These are phyloP conservation scores for Amblyopsis hoosieri DNA, from an alignment of 2,797 vertebrate species.

Conservation along the genomic window DNA sequence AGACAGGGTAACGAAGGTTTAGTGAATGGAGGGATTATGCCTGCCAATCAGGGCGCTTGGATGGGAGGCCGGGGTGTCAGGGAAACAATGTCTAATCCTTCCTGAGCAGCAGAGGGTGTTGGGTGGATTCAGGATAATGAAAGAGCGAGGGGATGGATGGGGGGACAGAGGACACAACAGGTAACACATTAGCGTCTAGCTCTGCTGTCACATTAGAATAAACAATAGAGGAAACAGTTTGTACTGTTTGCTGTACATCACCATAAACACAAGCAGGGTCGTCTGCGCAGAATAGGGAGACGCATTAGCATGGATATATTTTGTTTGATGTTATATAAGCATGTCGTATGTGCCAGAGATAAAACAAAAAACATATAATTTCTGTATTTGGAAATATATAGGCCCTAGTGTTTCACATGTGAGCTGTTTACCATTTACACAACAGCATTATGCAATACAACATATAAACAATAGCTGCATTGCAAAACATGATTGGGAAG, in stretches of 20 bases:
- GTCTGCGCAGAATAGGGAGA: background rate
- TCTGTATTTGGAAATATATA: background rate
- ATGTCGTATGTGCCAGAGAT: no score
- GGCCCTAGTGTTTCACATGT: background rate
- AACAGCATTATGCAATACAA: conserved; percentile 10
- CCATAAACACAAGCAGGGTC: conserved; percentile 36
- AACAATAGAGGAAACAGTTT: conserved; percentile 54
- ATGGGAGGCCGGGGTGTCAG: conserved; percentile 79
- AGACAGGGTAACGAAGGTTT: conserved; percentile 74
- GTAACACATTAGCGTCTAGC: conserved; percentile 64
- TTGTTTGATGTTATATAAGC: conserved; percentile 29
- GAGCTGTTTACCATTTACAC: background rate
- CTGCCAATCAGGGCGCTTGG: conserved; percentile 77
- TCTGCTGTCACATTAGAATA: conserved; percentile 60
- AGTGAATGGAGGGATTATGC: conserved; percentile 78
- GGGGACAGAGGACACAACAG: conserved; percentile 65
- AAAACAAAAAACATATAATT: no score
- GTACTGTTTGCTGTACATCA: conserved; percentile 45
- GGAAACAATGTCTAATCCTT: conserved; percentile 84
- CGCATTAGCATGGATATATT: conserved; percentile 14
- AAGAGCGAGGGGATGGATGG: conserved; percentile 39
- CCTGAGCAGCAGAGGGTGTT: conserved; percentile 75
- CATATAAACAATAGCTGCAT: background rate
- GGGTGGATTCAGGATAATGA: conserved; percentile 74
- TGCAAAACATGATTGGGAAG: background rate